phyloP scores from a whole-genome alignment of 2,888 invertebrate genomes.

The Coremacera marginata region DNA sequence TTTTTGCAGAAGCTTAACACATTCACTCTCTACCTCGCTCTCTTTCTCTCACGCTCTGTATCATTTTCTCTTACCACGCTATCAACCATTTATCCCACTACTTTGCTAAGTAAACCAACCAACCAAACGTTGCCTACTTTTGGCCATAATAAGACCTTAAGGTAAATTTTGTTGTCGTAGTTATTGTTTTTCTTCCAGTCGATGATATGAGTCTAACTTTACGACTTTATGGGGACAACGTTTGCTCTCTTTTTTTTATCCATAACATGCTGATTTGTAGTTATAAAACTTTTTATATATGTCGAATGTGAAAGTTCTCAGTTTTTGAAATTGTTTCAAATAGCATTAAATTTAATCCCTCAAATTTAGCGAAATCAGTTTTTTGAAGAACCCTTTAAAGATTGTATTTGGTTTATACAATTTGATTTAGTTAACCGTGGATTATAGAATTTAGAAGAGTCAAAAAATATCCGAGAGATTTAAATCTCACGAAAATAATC shows the following conservation, averaged over 20 bases:
- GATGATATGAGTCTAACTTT: not conserved
- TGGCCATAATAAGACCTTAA: not conserved
- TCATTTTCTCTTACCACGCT: not conserved
- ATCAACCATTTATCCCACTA: not conserved
- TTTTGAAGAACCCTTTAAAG: too few species aligned
- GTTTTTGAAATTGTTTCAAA: not conserved
- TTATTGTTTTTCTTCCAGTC: not conserved
- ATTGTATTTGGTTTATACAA: too few species aligned
- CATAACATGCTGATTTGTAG: not conserved
- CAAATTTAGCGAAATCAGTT: too few species aligned
- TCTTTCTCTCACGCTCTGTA: not conserved
- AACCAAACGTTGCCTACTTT: not conserved
- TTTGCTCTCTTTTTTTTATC: not conserved
- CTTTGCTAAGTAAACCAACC: not conserved
- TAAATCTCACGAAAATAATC: too few species aligned
- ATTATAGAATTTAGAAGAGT: too few species aligned
- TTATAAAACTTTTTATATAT: not conserved
- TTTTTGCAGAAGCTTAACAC: not conserved
- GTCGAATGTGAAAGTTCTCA: not conserved
- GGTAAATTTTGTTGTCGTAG: slow-evolving; percentile 1
- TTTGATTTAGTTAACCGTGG: too few species aligned
- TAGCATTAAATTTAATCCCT: too few species aligned
- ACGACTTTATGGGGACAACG: not conserved
- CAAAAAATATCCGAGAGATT: too few species aligned
- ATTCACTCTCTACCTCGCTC: not conserved